Base-by-base conservation (phyloP, 2,888 invertebrate species). In the Formica aserva region DNA sequence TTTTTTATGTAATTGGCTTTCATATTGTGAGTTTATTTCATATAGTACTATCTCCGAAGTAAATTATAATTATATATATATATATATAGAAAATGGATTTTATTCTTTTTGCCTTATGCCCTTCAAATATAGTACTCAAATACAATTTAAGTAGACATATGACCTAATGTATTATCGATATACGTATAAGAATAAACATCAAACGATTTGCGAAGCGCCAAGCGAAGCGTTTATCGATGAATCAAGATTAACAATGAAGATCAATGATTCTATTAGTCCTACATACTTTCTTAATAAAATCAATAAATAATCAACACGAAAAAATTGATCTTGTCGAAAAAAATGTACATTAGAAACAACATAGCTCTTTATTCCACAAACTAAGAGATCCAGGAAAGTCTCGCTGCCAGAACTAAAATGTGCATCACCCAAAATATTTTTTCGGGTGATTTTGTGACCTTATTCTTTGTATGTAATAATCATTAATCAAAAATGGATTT, bases 61-160 rank as follows among this genome's bases (percentile, higher is more conserved):
- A 57, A 67, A 45, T 80, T 45, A 22, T 80, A 48, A 80, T 72
- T n/a, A n/a, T n/a, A n/a, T 22, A 22, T 48, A 11, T 3, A 45
- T 35, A 78, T 48, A 11, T 1, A 45, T 35, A 78, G 4, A 32
- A 71, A 35, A 72, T 11, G 15, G 6, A 62, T 35, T 72, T 62
- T 45, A 69, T 45, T 62, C 45, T 45, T 72, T 60, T 62, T 72
- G 26, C 9, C 26, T 48, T 72, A 60, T 80, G 78, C 78, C 60
- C 60, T 80, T 80, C 60, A 60, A 85, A 63, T 83, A 63, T 83
- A 85, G 67, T 83, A 87, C 85, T 85, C 82, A 82, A 84, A 74
- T 89, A 87, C 85, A 82, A 76, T 71, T 80, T 83, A 75, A 84
- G 75, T 89, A 81, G 82, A 78, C 75, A 76, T 86, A 85, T 83